Evolutionary conservation across 2,888 invertebrate species (phyloP).

Genomic region (Muscina levida): DNA sequence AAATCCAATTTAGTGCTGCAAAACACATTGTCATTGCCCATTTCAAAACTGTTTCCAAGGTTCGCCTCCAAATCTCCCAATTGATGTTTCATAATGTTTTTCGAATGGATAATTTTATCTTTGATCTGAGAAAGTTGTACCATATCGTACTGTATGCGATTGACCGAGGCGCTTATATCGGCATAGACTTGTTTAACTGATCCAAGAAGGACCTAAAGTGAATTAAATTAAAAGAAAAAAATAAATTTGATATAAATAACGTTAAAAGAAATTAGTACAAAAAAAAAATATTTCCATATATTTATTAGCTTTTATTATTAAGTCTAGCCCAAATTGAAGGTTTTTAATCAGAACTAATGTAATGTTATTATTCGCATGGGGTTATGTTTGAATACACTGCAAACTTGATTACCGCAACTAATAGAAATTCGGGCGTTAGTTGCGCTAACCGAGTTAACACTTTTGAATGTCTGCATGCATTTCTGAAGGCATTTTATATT

Average conservation of each 20-base stretch:
- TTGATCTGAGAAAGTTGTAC: slow-evolving; percentile 76
- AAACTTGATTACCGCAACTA: too few relatives aligned
- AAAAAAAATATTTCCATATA: too few relatives aligned
- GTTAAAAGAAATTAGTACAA: neutral
- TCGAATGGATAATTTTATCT: slow-evolving; percentile 77
- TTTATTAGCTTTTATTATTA: too few relatives aligned
- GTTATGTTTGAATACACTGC: too few relatives aligned
- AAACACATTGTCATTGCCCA: slow-evolving; percentile 72
- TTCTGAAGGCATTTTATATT: too few relatives aligned
- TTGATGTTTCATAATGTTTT: slow-evolving; percentile 74
- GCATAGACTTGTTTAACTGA: slow-evolving; percentile 75
- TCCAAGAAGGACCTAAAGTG: slow-evolving; percentile 70
- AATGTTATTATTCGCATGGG: too few relatives aligned
- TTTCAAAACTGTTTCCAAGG: slow-evolving; percentile 69
- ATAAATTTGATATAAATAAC: neutral
- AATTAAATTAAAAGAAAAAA: slow-evolving; percentile 20
- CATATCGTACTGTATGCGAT: slow-evolving; percentile 77
- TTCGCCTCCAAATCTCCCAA: slow-evolving; percentile 72
- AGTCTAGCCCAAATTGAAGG: too few relatives aligned
- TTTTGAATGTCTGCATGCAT: too few relatives aligned
- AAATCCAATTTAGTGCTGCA: slow-evolving; percentile 78
- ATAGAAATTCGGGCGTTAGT: too few relatives aligned
- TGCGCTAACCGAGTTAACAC: too few relatives aligned
- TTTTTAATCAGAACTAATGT: too few relatives aligned
- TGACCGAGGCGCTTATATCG: slow-evolving; percentile 74